phyloP scores from a whole-genome alignment of 1,140 invertebrate genomes.

The Caenorhabditis latens region DNA sequence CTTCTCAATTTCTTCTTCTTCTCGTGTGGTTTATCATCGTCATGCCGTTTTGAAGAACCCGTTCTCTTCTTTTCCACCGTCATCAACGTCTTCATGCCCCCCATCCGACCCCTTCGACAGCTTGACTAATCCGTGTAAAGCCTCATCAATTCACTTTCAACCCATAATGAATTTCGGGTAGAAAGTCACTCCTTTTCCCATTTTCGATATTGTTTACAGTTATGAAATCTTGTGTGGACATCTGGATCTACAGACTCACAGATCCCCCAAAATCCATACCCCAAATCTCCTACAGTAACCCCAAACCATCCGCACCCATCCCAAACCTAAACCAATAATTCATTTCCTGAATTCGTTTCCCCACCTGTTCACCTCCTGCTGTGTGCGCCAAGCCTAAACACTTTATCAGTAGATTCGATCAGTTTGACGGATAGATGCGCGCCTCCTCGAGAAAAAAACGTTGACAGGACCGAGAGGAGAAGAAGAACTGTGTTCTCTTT shows the following conservation, averaged over 20 bases:
- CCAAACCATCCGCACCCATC: not conserved
- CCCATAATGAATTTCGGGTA: not conserved
- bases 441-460: not conserved
- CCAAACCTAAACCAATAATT: constrained; percentile 37
- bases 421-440: constrained; percentile 16
- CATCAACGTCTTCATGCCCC: not conserved
- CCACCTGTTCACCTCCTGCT: constrained; percentile 4
- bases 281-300: not conserved
- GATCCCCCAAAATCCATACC: not conserved
- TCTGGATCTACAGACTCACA: too few relatives aligned
- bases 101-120: not conserved
- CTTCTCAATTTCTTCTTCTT: not conserved
- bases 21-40: constrained; percentile 11
- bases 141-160: constrained; percentile 23
- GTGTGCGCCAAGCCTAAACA: not conserved
- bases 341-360: not conserved
- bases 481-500: constrained; percentile 12
- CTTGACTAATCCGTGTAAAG: constrained; percentile 42
- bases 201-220: too few relatives aligned
- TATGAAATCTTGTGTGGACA: too few relatives aligned
- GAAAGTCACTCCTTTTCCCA: too few relatives aligned
- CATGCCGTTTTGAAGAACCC: constrained; percentile 31
- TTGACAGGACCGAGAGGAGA: not conserved
- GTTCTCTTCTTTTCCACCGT: not conserved
- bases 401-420: constrained; percentile 44